phyloP scores from a whole-genome alignment of 2,113 vertebrate species.

The Strigops habroptila region DNA sequence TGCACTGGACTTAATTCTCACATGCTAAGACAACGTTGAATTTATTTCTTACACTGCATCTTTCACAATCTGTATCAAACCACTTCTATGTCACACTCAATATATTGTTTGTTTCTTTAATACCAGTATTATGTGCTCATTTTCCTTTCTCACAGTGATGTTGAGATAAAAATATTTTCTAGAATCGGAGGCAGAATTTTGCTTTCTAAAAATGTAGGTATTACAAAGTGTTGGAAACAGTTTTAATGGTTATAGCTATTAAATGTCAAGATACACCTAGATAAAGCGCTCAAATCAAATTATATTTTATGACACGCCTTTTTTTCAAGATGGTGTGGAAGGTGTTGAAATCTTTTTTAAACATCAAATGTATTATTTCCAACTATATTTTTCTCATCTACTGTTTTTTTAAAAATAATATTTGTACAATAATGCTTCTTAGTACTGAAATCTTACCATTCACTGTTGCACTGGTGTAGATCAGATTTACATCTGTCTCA shows the following conservation, averaged over 20 bases:
- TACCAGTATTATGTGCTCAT: neutral
- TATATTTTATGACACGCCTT: neutral
- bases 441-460: neutral
- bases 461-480: neutral
- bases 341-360: neutral
- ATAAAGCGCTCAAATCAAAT: neutral
- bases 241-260: neutral
- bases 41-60: neutral
- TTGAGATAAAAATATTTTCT: neutral
- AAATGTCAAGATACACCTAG: neutral
- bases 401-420: neutral
- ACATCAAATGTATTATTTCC: neutral
- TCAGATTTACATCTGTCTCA: neutral
- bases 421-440: neutral
- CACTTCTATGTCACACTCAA: neutral
- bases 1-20: neutral
- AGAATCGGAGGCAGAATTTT: neutral
- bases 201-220: neutral
- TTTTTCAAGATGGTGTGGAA: neutral
- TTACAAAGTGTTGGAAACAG: neutral
- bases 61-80: neutral
- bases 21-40: neutral
- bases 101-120: neutral
- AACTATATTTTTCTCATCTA: neutral
- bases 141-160: neutral